Conservation (phyloP, 2,888 invertebrate genomes). For the Lithophane socia region DNA sequence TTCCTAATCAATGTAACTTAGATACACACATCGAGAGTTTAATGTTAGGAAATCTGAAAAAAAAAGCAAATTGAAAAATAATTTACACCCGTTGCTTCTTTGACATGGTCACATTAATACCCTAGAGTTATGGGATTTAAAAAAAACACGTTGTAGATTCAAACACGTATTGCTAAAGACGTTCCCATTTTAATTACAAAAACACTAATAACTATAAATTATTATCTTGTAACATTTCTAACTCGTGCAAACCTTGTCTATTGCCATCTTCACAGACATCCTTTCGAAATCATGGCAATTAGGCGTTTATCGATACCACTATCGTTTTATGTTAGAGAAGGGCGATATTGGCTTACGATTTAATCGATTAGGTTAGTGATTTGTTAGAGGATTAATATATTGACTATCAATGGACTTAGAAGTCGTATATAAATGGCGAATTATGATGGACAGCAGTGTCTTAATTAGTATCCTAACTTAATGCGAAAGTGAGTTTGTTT, state of each 20-base stretch:
- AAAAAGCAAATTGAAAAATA: too few relatives aligned
- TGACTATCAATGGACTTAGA: background rate
- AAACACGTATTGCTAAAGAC: background rate
- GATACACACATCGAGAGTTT: too few relatives aligned
- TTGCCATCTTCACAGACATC: constrained; percentile 41
- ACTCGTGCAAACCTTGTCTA: constrained; percentile 29
- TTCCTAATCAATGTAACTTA: too few relatives aligned
- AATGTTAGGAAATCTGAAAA: too few relatives aligned
- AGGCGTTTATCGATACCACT: constrained; percentile 29
- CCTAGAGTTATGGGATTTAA: too few relatives aligned
- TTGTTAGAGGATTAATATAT: constrained; percentile 13
- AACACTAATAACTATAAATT: constrained; percentile 8
- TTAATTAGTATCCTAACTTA: too few relatives aligned
- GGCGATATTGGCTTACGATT: constrained; percentile 28
- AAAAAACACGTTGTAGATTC: too few relatives aligned
- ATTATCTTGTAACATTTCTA: constrained; percentile 32
- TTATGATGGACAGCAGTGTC: background rate
- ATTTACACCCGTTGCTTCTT: too few relatives aligned
- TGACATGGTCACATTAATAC: too few relatives aligned
- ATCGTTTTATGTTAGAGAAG: constrained; percentile 42
- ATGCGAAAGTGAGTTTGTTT: too few relatives aligned
- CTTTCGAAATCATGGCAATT: constrained; percentile 43
- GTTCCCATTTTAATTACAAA: constrained; percentile 21
- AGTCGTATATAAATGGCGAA: background rate
- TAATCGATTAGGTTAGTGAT: constrained; percentile 5